Conservation (phyloP, 2,113 vertebrate genomes). For the Dipodomys merriami region DNA sequence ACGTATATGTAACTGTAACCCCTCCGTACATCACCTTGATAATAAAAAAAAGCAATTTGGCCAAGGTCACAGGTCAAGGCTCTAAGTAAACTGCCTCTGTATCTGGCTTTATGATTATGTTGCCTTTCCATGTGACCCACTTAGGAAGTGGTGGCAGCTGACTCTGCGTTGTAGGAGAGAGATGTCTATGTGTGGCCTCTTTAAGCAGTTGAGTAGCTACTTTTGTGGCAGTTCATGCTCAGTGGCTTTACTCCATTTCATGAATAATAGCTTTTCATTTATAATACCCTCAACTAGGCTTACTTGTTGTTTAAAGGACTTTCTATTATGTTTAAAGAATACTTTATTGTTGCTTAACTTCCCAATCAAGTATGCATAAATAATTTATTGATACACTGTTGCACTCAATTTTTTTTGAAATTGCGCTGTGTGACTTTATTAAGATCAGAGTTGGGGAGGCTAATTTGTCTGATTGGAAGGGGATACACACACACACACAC, state of each 20-base stretch:
- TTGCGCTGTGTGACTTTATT: slow-evolving; percentile 76
- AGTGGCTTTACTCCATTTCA: slow-evolving; percentile 19
- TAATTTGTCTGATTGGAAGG: slow-evolving; percentile 76
- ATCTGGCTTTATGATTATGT: background rate
- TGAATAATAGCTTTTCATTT: background rate
- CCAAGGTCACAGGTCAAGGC: background rate
- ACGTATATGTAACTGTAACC: too few relatives aligned
- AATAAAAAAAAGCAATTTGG: background rate
- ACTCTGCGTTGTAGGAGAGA: background rate
- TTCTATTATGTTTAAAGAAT: slow-evolving; percentile 66
- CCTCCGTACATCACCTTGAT: too few relatives aligned
- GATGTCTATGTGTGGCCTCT: background rate
- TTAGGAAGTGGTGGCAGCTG: background rate
- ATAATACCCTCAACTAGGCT: slow-evolving; percentile 42
- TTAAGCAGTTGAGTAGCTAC: background rate
- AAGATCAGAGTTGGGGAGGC: slow-evolving; percentile 68
- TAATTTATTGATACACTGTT: slow-evolving; percentile 73
- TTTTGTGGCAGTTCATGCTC: background rate
- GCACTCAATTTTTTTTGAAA: slow-evolving; percentile 78
- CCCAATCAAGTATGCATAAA: slow-evolving; percentile 80
- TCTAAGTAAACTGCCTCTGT: background rate
- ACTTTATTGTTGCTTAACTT: slow-evolving; percentile 74
- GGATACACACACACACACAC: slow-evolving; percentile 35
- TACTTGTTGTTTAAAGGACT: slow-evolving; percentile 69
- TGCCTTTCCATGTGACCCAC: background rate